phyloP scores from a whole-genome alignment of 2,888 invertebrate species.

The Odontocerum albicorne region DNA sequence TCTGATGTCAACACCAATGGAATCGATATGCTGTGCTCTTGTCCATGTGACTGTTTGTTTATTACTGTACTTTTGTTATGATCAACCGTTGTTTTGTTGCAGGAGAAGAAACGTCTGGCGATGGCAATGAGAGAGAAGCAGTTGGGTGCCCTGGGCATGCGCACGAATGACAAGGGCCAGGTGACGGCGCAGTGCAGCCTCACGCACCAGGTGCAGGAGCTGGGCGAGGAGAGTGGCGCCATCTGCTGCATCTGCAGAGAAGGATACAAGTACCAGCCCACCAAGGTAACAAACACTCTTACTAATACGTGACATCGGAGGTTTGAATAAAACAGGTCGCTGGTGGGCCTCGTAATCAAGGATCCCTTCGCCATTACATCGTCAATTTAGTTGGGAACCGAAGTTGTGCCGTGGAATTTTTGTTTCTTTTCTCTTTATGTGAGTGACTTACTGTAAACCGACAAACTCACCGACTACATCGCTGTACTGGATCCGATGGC shows the following conservation, averaged over 20 bases:
- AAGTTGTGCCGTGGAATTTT: too few species aligned
- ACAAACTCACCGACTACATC: too few species aligned
- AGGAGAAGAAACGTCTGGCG: conserved; percentile 95
- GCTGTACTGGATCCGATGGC: too few species aligned
- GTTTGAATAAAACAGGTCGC: background rate
- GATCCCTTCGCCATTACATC: too few species aligned
- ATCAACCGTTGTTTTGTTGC: conserved; percentile 6
- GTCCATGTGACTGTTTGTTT: too few species aligned
- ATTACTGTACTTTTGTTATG: too few species aligned
- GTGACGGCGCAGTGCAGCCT: conserved; percentile 90
- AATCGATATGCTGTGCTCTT: too few species aligned
- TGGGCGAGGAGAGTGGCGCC: conserved; percentile 93
- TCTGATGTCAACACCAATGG: too few species aligned
- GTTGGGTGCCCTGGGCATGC: conserved; percentile 90
- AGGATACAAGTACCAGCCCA: conserved; percentile 94
- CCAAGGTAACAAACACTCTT: conserved; percentile 60
- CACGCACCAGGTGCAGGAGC: conserved; percentile 90
- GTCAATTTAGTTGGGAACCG: too few species aligned
- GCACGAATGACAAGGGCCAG: conserved; percentile 96
- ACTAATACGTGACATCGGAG: background rate
- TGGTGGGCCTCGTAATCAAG: too few species aligned
- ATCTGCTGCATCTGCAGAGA: conserved; percentile 98
- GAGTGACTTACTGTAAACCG: too few species aligned
- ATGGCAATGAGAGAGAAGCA: conserved; percentile 98
- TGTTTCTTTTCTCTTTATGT: too few species aligned